Evolutionary conservation across 2,113 vertebrate genomes (phyloP).

Genomic region (Cyrtonyx montezumae): DNA sequence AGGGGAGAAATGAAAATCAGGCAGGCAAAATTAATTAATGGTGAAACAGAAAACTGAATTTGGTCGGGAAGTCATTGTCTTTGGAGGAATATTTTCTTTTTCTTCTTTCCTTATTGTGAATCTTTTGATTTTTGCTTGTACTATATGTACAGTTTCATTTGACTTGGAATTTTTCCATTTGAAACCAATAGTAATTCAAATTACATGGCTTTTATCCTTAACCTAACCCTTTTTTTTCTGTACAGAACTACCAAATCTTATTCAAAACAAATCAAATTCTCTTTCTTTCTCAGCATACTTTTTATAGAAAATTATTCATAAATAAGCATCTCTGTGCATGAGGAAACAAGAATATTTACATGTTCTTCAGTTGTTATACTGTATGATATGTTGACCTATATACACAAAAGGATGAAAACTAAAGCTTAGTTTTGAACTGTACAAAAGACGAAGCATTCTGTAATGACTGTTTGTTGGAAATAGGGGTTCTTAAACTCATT

Average conservation of each 20-base stretch:
- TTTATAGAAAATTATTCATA: constrained; percentile 8
- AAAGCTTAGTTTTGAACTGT: not conserved
- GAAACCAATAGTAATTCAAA: constrained; percentile 9
- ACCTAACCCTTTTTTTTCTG: not conserved
- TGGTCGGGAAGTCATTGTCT: not conserved
- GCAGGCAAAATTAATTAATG: constrained; percentile 27
- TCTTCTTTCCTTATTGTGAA: not conserved
- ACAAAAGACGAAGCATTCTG: not conserved
- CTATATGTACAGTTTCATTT: not conserved
- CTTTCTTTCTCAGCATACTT: not conserved
- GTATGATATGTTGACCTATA: not conserved
- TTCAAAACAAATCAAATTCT: not conserved
- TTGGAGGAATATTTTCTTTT: not conserved
- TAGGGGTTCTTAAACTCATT: not conserved
- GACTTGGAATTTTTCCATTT: constrained; percentile 10
- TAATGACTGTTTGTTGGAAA: constrained; percentile 3
- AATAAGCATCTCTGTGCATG: not conserved
- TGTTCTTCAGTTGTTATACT: not conserved
- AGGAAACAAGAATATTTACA: constrained; percentile 18
- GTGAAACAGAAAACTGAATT: not conserved
- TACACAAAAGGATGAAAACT: not conserved
- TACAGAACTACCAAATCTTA: not conserved
- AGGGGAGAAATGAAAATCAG: constrained; percentile 20
- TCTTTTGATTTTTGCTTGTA: not conserved
- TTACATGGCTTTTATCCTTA: not conserved